Base-by-base conservation (phyloP, 2,113 vertebrate species). In the Poecilia latipinna region DNA sequence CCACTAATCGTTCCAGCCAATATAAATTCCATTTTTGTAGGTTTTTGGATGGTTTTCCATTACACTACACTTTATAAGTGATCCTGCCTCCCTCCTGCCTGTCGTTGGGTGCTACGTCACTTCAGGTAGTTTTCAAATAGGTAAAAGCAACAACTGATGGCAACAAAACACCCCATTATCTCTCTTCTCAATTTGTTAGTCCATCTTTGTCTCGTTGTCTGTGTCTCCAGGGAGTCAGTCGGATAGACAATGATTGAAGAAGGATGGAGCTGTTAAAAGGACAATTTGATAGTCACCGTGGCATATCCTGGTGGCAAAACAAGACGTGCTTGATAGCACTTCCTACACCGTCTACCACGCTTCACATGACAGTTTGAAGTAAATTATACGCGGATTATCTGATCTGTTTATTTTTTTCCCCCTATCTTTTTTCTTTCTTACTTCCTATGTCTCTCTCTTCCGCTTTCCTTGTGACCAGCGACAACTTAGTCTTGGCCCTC, bases 301-400 rank as follows among this genome's bases (percentile, higher is more conserved):
- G 35, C 35, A 12, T 10, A 91, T 91, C 85, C 29, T 65, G 28
- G 8, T 89, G 85, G 84, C 72, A 72, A 91, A 91, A 93, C 91
- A 93, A 90, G 91, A 90, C 70, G 80, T 82, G 92, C 90, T 89
- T 75, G 77, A 82, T 77, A 33, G 72, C 72, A 35, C 74, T n/a
- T 48, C 28, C 85, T 61, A 72, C 61, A 71, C 42, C 37, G 72
- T 61, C 61, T 4, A 42, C 51, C 68, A 70, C 68, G 74, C 75
- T 90, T 87, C 85, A 88, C 85, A 85, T 82, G 73, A 84, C 80
- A 86, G 84, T 93, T 93, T 90, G 94, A 91, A 93, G 93, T 90
- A 85, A 89, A 92, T 94, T 91, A 94, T 90, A 94, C 88, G 91
- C 86, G 88, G 93, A 90, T 89, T 88, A 76, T 32, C 83, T 48